Base-by-base conservation (phyloP, 2,113 vertebrate species). In the Scopus umbretta region DNA sequence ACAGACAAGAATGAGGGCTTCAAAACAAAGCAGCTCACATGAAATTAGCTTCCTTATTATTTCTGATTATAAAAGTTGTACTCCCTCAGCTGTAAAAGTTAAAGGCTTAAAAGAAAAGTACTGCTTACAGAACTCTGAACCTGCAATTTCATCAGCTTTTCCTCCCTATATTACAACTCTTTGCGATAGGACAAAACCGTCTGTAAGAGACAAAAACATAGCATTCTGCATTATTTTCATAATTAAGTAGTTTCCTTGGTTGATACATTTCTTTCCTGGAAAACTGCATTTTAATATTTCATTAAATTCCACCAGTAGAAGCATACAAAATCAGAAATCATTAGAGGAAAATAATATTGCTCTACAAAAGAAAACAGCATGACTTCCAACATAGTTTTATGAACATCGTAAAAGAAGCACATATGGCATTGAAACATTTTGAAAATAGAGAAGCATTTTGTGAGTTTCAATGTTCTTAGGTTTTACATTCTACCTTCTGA, bases 321-420 rank as follows among this genome's bases (percentile, higher is more conserved):
- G 92, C 61, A 56, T 71, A 94, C 9, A 95, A 91, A 97, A 97
- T 82, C 80, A 94, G 80, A 94, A 95, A 96, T 70, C 50, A 27
- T 75, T 78, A 95, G 68, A 91, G 87, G 71, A 62, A 95, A 92
- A 63, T 83, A 88, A 81, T 94, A 88, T 55, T 94, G 84, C 80
- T 93, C 61, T 94, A 88, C 10, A 6, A 83, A 96, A 96, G 85
- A 81, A 97, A 95, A 90, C 94, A 97, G 86, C n/a, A 29, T 55
- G 78, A 90, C 66, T 93, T 79, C 65, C 72, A 86, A 90, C 40
- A 71, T 20, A 73, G 27, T 67, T 85, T 84, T 82, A 82, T 53
- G 55, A 86, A 86, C 55, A 78, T 36, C 0, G 12, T 76, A 81
- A 86, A 93, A 96, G 75, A 90, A 90, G 65, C 9, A 8, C 34